Conservation (phyloP, 2,888 invertebrate species). For the Lampropteryx suffumata region DNA sequence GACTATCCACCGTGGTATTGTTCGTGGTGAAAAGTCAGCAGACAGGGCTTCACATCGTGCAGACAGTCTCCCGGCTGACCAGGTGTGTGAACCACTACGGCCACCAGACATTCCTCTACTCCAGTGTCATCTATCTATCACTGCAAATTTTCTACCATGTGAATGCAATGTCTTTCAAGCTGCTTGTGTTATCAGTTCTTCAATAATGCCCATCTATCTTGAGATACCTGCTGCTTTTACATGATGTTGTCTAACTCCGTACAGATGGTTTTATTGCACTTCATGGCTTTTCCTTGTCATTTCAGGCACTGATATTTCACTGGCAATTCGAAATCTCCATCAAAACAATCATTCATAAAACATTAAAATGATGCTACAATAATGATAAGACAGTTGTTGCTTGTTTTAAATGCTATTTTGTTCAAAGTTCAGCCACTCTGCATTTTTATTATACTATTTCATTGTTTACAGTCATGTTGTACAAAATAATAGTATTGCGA, state of each 20-base stretch:
- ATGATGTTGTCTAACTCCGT: neutral
- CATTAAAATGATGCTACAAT: neutral
- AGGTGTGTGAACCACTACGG: slow-evolving; percentile 77
- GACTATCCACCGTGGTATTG: slow-evolving; percentile 91
- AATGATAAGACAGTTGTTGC: slow-evolving; percentile 4
- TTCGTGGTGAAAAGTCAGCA: slow-evolving; percentile 86
- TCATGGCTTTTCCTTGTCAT: slow-evolving; percentile 6
- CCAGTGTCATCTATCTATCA: slow-evolving; percentile 46
- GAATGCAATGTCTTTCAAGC: slow-evolving; percentile 6
- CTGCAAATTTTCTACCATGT: slow-evolving; percentile 22
- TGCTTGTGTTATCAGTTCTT: slow-evolving; percentile 4
- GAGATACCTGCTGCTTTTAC: neutral
- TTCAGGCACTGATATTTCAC: neutral
- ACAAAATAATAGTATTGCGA: slow-evolving; percentile 11
- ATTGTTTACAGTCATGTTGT: slow-evolving; percentile 40
- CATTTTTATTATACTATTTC: slow-evolving; percentile 49
- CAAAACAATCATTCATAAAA: slow-evolving; percentile 1
- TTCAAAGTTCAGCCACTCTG: slow-evolving; percentile 68
- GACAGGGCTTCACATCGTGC: slow-evolving; percentile 73
- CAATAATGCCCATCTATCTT: slow-evolving; percentile 1
- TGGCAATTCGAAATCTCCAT: neutral
- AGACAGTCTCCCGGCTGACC: slow-evolving; percentile 72
- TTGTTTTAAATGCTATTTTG: slow-evolving; percentile 19
- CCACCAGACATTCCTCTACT: slow-evolving; percentile 40
- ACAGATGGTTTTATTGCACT: neutral